Evolutionary conservation across 2,888 invertebrate species (phyloP).

Genomic region (Apamea sordens): DNA sequence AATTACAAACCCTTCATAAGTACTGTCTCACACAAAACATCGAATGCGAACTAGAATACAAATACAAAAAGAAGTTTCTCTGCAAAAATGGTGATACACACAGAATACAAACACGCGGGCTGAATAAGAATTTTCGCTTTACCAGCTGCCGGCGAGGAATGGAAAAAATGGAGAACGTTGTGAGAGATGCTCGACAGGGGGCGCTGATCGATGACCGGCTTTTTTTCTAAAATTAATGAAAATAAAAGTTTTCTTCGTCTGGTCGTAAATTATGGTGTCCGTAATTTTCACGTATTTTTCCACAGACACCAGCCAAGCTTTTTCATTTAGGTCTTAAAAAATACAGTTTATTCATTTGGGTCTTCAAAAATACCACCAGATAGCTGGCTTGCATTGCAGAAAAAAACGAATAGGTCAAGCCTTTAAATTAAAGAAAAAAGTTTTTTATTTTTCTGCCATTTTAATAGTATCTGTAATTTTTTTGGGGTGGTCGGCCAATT

Average conservation of each 20-base stretch:
- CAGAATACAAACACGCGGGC: conserved; percentile 30
- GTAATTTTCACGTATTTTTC: neutral
- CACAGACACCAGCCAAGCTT: neutral
- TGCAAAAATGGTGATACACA: conserved; percentile 16
- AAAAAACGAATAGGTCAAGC: neutral
- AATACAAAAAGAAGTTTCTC: neutral
- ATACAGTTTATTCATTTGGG: too few relatives aligned
- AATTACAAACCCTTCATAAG: neutral
- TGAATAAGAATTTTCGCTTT: conserved; percentile 74
- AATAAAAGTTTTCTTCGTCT: conserved; percentile 17
- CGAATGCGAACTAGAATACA: conserved; percentile 9
- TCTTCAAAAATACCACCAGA: neutral
- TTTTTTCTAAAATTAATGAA: neutral
- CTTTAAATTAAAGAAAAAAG: neutral
- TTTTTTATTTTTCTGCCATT: neutral
- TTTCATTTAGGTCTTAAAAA: neutral
- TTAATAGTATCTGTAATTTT: neutral
- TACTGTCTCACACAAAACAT: neutral
- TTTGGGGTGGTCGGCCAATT: too few relatives aligned
- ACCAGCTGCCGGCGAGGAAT: conserved; percentile 63
- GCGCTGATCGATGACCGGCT: neutral
- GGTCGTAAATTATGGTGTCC: neutral
- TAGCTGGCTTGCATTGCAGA: neutral
- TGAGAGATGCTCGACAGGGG: conserved; percentile 53
- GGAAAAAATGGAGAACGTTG: conserved; percentile 70